phyloP scores from a whole-genome alignment of 2,797 vertebrate species.

The Etheostoma nigrum region DNA sequence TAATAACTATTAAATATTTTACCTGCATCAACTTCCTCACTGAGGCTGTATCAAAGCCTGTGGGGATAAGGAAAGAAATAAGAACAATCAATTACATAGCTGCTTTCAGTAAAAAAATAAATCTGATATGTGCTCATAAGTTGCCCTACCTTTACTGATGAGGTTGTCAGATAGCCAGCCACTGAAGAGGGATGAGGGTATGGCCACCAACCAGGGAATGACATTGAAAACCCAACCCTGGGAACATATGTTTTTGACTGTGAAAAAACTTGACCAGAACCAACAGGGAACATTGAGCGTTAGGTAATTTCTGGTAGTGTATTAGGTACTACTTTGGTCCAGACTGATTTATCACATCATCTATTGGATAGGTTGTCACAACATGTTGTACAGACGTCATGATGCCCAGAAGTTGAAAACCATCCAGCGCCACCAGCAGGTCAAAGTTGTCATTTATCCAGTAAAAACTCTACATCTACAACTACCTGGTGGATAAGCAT shows the following conservation, averaged over 20 bases:
- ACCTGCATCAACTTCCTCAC: conserved; percentile 98
- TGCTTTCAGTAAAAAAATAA: conserved; percentile 5
- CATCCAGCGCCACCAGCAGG: too few species aligned
- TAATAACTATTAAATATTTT: conserved; percentile 29
- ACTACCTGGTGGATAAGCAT: too few species aligned
- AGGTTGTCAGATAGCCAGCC: conserved; percentile 94
- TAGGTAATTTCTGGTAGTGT: not conserved
- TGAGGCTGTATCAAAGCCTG: conserved; percentile 91
- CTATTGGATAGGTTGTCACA: not conserved
- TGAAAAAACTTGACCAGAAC: conserved; percentile 17
- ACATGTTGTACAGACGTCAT: not conserved
- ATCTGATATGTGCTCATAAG: not conserved
- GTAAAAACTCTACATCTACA: too few species aligned
- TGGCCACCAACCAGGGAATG: conserved; percentile 95
- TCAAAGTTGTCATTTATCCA: too few species aligned
- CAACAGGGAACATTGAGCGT: not conserved
- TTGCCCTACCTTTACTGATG: conserved; percentile 88
- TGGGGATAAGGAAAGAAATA: conserved; percentile 17
- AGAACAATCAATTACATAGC: not conserved
- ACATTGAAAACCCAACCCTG: conserved; percentile 99
- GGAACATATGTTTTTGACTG: not conserved
- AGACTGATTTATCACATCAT: not conserved
- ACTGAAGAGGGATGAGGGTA: conserved; percentile 91
- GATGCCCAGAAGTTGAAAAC: not conserved
- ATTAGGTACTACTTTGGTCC: not conserved